Conservation (phyloP, 2,113 vertebrate species). For the Colistium nudipinnis region DNA sequence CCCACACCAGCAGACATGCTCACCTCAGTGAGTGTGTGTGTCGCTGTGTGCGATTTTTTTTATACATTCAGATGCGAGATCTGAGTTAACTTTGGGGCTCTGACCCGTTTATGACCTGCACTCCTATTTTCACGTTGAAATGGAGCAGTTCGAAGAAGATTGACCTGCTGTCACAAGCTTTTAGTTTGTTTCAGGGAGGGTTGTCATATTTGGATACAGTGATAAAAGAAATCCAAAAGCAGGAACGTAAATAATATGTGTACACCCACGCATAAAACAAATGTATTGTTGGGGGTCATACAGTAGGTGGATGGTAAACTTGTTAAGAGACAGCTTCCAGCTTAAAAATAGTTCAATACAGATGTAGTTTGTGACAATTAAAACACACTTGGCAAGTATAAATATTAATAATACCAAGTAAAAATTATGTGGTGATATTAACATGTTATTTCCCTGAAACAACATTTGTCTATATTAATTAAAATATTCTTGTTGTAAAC, state of each 20-base stretch:
- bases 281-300: neutral
- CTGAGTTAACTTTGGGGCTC: neutral
- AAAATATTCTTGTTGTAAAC: neutral
- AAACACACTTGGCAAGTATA: too few species aligned
- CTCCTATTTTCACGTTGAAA: neutral
- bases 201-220: too few species aligned
- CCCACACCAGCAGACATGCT: slow-evolving; percentile 24
- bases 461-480: too few species aligned
- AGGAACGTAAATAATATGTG: too few species aligned
- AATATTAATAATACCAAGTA: too few species aligned
- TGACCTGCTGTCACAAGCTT: neutral
- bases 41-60: slow-evolving; percentile 14
- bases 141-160: neutral
- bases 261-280: neutral
- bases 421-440: too few species aligned
- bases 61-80: slow-evolving; percentile 2
- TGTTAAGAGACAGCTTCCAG: neutral
- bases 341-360: too few species aligned
- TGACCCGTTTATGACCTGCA: neutral
- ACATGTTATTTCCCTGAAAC: too few species aligned
- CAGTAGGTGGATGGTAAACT: too few species aligned
- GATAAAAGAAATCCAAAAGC: too few species aligned
- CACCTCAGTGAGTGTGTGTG: slow-evolving; percentile 36
- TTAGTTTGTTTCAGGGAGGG: neutral
- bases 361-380: too few species aligned